These are phyloP conservation scores for Muricea muricata DNA, from an alignment of 92 coral and sea anemone genomes.

Conservation along the genomic window DNA sequence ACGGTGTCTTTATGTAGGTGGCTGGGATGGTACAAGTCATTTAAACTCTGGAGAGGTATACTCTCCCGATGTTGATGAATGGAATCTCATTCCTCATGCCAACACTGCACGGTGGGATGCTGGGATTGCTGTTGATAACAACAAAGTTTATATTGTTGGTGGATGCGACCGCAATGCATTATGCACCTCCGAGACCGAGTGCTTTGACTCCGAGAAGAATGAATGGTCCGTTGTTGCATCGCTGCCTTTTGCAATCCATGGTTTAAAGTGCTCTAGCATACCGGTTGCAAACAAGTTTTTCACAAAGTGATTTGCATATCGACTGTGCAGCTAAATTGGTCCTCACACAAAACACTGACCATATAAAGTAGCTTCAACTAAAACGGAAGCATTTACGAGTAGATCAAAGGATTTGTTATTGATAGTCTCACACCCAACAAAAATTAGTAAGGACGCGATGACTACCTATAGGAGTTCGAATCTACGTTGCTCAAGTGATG, in stretches of 20 bases:
- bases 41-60: constrained; percentile 95
- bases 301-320: constrained; percentile 23
- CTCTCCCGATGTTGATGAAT: constrained; percentile 95
- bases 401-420: no score
- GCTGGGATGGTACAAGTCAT: constrained; percentile 96
- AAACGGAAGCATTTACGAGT: no score
- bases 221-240: constrained; percentile 94
- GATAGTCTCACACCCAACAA: no score
- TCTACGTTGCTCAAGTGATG: no score
- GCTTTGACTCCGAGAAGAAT: constrained; percentile 89
- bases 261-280: constrained; percentile 90
- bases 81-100: constrained; percentile 86
- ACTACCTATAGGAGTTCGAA: no score
- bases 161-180: constrained; percentile 99
- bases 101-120: constrained; percentile 99
- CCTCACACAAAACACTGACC: no score
- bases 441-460: no score
- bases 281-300: constrained; percentile 89
- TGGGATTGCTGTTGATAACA: constrained; percentile 97
- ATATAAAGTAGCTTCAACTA: no score
- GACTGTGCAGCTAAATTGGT: not conserved
- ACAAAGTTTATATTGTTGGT: constrained; percentile 88
- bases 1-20: constrained; percentile 62
- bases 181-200: constrained; percentile 94
- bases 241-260: constrained; percentile 95